Evolutionary conservation across 2,888 invertebrate species (phyloP).

Genomic region (Nemoura dubitans): DNA sequence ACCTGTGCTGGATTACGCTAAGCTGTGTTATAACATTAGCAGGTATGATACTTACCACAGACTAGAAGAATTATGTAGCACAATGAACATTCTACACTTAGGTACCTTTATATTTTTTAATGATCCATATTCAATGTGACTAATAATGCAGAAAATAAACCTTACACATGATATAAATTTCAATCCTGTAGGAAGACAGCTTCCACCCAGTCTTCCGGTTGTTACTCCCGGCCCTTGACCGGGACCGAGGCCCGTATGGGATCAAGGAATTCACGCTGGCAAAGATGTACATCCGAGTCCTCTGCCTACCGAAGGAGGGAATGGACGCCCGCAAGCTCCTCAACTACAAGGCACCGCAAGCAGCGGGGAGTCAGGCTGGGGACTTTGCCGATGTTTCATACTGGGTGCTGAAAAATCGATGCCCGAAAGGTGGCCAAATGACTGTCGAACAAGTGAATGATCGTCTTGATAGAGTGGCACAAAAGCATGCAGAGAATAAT

Average conservation of each 20-base stretch:
- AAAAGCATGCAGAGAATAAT: conserved; percentile 70
- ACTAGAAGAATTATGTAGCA: too few species aligned
- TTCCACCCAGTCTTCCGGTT: conserved; percentile 81
- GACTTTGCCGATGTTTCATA: conserved; percentile 83
- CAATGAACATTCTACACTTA: too few species aligned
- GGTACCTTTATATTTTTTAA: too few species aligned
- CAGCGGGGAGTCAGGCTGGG: conserved; percentile 63
- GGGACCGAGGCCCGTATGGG: conserved; percentile 82
- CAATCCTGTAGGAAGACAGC: conserved; percentile 59
- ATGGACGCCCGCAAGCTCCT: conserved; percentile 65
- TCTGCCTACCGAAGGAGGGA: conserved; percentile 76
- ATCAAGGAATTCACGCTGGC: conserved; percentile 82
- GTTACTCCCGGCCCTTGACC: conserved; percentile 80
- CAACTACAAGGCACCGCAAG: conserved; percentile 65
- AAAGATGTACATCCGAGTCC: conserved; percentile 75
- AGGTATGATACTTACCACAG: too few species aligned
- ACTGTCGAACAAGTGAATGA: conserved; percentile 77
- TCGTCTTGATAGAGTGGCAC: conserved; percentile 78
- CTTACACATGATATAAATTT: too few species aligned
- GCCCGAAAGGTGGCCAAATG: conserved; percentile 62
- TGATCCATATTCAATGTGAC: too few species aligned
- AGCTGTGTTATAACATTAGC: too few species aligned
- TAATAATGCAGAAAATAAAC: too few species aligned
- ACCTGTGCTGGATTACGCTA: too few species aligned
- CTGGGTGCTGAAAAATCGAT: conserved; percentile 69